phyloP scores from a whole-genome alignment of 2,888 invertebrate species.

The Drosophila paracracens region DNA sequence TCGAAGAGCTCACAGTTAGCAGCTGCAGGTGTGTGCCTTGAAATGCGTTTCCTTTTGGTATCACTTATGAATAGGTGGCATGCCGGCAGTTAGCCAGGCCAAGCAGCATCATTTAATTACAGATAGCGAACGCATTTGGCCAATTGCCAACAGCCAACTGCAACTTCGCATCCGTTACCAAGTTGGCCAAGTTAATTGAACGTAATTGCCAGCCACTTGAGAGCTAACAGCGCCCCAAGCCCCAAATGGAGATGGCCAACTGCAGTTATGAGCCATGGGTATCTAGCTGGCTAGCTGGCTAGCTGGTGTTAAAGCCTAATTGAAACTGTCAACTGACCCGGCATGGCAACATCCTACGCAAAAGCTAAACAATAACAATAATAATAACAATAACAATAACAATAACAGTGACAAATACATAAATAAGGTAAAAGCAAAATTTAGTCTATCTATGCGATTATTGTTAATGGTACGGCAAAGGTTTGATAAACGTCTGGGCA shows the following conservation, averaged over 20 bases:
- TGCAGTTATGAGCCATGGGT: conserved; percentile 21
- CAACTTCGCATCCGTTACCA: conserved; percentile 72
- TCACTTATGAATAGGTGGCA: conserved; percentile 79
- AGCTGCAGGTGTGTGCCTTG: conserved; percentile 58
- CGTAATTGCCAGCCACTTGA: conserved; percentile 79
- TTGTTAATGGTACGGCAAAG: conserved; percentile 39
- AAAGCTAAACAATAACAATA: conserved; percentile 1
- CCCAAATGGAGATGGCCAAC: conserved; percentile 37
- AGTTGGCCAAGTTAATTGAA: conserved; percentile 77
- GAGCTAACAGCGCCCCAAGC: conserved; percentile 61
- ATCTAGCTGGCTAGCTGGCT: conserved; percentile 18
- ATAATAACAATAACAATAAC: neutral
- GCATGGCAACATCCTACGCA: conserved; percentile 33
- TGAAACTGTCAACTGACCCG: conserved; percentile 60
- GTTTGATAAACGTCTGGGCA: conserved; percentile 4
- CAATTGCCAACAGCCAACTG: conserved; percentile 33
- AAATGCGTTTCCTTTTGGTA: conserved; percentile 76
- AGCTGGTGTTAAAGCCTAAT: conserved; percentile 61
- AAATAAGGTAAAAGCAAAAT: conserved; percentile 8
- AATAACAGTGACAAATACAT: conserved; percentile 3
- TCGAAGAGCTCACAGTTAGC: conserved; percentile 22
- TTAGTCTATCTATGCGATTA: conserved; percentile 43
- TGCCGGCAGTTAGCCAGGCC: conserved; percentile 56
- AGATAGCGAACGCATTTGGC: conserved; percentile 64
- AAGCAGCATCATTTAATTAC: conserved; percentile 72